phyloP scores from a whole-genome alignment of 2,113 vertebrate species.

The Neodon shergylaensis region DNA sequence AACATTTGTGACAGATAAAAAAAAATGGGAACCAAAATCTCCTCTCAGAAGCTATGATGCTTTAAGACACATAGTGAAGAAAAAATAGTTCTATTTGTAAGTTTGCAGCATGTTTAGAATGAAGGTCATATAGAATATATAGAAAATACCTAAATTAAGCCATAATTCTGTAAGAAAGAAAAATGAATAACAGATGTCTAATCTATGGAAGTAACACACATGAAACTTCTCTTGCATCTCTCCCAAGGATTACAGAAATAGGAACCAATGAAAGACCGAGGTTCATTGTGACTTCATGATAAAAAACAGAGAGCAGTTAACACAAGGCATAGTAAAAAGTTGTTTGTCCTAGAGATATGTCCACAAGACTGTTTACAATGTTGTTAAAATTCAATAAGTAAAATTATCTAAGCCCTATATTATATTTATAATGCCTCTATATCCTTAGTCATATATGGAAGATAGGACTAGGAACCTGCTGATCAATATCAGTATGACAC shows the following conservation, averaged over 20 bases:
- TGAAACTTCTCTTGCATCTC: not conserved
- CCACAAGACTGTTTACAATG: not conserved
- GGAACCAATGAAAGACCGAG: not conserved
- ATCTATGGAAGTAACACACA: not conserved
- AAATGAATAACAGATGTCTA: not conserved
- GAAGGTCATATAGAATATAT: not conserved
- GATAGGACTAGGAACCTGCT: not conserved
- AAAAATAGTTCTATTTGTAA: not conserved
- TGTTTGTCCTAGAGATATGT: not conserved
- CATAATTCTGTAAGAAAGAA: not conserved
- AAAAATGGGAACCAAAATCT: not conserved
- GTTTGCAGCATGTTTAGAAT: not conserved
- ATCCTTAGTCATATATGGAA: not conserved
- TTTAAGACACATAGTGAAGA: not conserved
- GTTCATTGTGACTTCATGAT: not conserved
- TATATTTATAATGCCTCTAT: not conserved
- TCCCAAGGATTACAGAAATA: not conserved
- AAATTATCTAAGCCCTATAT: not conserved
- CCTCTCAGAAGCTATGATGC: not conserved
- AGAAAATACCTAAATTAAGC: not conserved
- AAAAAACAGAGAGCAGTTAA: not conserved
- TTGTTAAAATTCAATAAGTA: not conserved
- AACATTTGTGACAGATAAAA: not conserved
- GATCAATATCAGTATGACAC: not conserved
- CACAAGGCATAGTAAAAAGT: not conserved